A percentile compares a stretch with the other conserved stretches of the same genome.
Evolutionary conservation across 2,797 vertebrate genomes (phyloP).

Genomic region (Odontamblyopus rebecca): DNA sequence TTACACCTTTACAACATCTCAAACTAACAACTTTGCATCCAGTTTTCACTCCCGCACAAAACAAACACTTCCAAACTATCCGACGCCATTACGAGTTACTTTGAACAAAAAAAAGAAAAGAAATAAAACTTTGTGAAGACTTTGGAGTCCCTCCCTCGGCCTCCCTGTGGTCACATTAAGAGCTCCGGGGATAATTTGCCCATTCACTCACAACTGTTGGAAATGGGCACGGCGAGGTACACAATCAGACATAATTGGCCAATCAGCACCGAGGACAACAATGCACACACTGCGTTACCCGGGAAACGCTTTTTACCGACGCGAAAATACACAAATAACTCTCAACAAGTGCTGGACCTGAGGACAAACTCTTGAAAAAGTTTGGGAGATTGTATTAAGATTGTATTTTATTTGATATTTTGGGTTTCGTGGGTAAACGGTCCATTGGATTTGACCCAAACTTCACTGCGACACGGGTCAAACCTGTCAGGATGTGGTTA

Average conservation of each 20-base stretch:
- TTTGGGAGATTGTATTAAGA: background rate
- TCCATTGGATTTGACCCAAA: background rate
- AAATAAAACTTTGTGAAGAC: slow-evolving; percentile 35
- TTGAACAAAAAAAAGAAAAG: slow-evolving; percentile 27
- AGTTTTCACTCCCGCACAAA: slow-evolving; percentile 52
- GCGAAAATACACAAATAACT: background rate
- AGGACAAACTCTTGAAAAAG: background rate
- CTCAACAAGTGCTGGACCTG: background rate
- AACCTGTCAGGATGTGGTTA: too few species aligned
- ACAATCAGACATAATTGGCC: slow-evolving; percentile 76
- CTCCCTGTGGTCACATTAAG: slow-evolving; percentile 70
- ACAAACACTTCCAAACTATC: slow-evolving; percentile 67
- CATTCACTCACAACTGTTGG: slow-evolving; percentile 64
- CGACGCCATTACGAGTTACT: slow-evolving; percentile 64
- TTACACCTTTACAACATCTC: too few species aligned
- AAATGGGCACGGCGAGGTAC: slow-evolving; percentile 69
- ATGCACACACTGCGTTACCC: slow-evolving; percentile 61
- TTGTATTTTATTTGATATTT: background rate
- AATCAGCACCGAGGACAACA: slow-evolving; percentile 69
- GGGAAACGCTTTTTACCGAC: slow-evolving; percentile 21
- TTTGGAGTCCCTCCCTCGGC: slow-evolving; percentile 37
- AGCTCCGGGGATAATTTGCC: slow-evolving; percentile 66
- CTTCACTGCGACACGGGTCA: too few species aligned
- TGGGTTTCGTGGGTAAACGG: too few species aligned
- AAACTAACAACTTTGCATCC: background rate